These are phyloP conservation scores for Apocheima hispidaria DNA, from an alignment of 2,888 invertebrate species.

Conservation along the genomic window DNA sequence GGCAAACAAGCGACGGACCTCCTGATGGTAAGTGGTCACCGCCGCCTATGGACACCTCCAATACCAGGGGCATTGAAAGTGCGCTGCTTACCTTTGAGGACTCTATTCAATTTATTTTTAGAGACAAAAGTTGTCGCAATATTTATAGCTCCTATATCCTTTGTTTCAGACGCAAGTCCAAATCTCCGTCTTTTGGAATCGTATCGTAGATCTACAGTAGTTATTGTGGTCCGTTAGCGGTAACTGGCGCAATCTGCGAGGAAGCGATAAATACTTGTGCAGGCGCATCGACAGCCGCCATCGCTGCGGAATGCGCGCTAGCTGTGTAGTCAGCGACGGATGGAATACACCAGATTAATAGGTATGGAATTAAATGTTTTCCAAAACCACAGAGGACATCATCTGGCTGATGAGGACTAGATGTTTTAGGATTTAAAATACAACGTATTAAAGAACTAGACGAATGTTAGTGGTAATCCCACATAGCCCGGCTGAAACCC, in stretches of 20 bases:
- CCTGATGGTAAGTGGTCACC: no score
- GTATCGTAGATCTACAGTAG: slow-evolving; percentile 26
- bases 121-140: neutral
- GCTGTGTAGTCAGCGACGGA: slow-evolving; percentile 6
- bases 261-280: slow-evolving; percentile 28
- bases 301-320: slow-evolving; percentile 15
- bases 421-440: no score
- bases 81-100: no score
- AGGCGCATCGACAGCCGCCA: slow-evolving; percentile 29
- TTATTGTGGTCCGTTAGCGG: slow-evolving; percentile 27
- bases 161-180: slow-evolving; percentile 3
- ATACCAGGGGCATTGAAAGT: no score
- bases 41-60: no score
- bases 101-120: no score
- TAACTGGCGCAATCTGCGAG: slow-evolving; percentile 20
- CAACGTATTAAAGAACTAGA: no score
- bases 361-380: slow-evolving; percentile 1
- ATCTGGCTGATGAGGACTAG: no score
- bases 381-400: no score
- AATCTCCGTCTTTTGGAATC: neutral
- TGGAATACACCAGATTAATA: slow-evolving; percentile 1
- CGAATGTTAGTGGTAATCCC: no score
- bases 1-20: no score
- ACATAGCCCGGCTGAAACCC: no score
- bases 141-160: neutral